Conservation (phyloP, 2,113 vertebrate genomes). For the Ranitomeya imitator region DNA sequence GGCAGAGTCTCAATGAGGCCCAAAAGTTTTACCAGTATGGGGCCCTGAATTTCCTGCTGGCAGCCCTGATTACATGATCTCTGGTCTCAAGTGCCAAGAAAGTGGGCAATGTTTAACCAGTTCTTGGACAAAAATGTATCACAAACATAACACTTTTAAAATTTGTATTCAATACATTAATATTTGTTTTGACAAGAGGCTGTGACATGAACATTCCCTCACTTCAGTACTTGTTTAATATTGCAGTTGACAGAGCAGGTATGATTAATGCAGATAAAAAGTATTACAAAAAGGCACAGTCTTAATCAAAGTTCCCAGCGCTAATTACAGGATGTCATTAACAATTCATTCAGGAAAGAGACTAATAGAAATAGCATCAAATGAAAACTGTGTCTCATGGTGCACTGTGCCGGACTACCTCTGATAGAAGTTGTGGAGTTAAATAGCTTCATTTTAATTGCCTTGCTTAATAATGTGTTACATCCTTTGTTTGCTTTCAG, state of each 20-base stretch:
- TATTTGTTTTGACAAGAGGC: background rate
- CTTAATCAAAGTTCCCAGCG: slow-evolving; percentile 17
- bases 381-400: slow-evolving; percentile 7
- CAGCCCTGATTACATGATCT: background rate
- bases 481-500: background rate
- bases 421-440: background rate
- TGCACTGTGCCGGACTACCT: background rate
- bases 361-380: slow-evolving; percentile 5
- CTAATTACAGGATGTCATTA: slow-evolving; percentile 45
- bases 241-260: slow-evolving; percentile 20
- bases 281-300: slow-evolving; percentile 4
- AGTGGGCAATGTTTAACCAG: background rate
- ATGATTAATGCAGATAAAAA: slow-evolving; percentile 19
- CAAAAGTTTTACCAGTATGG: no score
- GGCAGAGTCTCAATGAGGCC: no score
- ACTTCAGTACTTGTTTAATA: background rate
- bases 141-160: background rate
- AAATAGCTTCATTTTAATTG: slow-evolving; percentile 13
- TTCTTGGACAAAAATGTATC: background rate
- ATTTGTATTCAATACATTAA: background rate
- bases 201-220: background rate
- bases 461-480: background rate
- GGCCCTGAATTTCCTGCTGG: no score
- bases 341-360: slow-evolving; percentile 39
- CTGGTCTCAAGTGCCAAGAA: background rate